A percentile compares a stretch with the other conserved stretches of the same genome.
Evolutionary conservation across 1,140 invertebrate species (phyloP).

Genomic region (Musca domestica): DNA sequence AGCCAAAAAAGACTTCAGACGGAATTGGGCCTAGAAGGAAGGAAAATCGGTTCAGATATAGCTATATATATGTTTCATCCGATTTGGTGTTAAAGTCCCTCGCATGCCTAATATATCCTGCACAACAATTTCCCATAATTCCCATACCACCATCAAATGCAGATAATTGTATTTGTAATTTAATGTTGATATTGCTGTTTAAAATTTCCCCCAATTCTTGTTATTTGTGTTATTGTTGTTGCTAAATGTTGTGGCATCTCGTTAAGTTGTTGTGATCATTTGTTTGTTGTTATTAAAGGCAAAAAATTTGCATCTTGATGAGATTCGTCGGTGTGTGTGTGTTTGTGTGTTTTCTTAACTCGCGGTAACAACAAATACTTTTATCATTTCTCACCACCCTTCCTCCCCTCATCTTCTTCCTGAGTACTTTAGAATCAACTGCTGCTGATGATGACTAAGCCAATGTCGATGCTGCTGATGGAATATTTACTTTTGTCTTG

Average conservation of each 20-base stretch:
- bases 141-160: background rate
- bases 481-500: background rate
- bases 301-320: slow-evolving; percentile 20
- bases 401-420: background rate
- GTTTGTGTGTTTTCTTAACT: background rate
- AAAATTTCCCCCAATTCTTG: background rate
- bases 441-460: background rate
- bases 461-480: background rate
- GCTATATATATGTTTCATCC: too few species aligned
- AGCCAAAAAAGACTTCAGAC: too few species aligned
- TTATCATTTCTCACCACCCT: background rate
- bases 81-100: too few species aligned
- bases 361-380: slow-evolving; percentile 2
- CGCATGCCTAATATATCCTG: too few species aligned
- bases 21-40: too few species aligned
- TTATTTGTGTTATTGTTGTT: background rate
- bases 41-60: too few species aligned
- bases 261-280: slow-evolving; percentile 21
- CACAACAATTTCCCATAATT: too few species aligned
- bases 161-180: background rate
- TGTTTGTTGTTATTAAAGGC: slow-evolving; percentile 20
- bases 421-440: background rate
- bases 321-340: background rate
- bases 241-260: slow-evolving; percentile 16
- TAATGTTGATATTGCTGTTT: too few species aligned